Evolutionary conservation across 2,888 invertebrate genomes (phyloP), one percentile per base, ranked within the genome.

Genomic region (Limnephilus rhombicus): DNA sequence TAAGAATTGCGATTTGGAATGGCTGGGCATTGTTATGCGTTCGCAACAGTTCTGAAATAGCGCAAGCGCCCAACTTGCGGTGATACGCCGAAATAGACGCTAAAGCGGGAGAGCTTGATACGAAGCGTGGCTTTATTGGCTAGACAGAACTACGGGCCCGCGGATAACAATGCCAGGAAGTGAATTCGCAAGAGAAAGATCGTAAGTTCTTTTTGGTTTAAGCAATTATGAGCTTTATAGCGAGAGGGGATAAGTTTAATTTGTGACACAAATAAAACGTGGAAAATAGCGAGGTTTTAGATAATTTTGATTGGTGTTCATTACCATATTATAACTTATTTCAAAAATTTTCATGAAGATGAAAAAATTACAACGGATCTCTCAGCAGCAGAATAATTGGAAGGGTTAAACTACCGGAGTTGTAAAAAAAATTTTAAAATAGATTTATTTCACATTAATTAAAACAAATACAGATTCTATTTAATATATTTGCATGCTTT

Each of bases 11-110:
- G 49, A 41, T 80, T 86, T 80, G 90, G 92, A 93, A 91, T 93
- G 93, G 93, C 90, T 37, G 88, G 82, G 89, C 92, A 93, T 93
- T 93, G 93, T 93, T 92, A 93, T 85, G 80, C 37, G 15, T 9
- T 12, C 31, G 18, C 41, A 34, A 45, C n/a, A 86, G 85, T 11
- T 24, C 34, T 80, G 31, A 53, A 93, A 92, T n/a, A 85, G 34
- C 86, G 49, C 89, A 92, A 85, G 88, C 88, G 91, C 82, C 89
- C 24, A 12, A 15, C 5, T 41, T 81, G 37, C 29, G 29, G 45
- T 80, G 37, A 68, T 37, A 31, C 31, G 91, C 89, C 37, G 87
- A 90, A 90, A 41, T 81, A 45, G 49, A n/a, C 88, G 88, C 24
- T 89, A 88, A 34, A 34, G 82, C 68, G 81, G 9, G n/a, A 81